These are phyloP conservation scores for Cremastinae sp. DNA, from an alignment of 2,888 invertebrate genomes.

Conservation along the genomic window DNA sequence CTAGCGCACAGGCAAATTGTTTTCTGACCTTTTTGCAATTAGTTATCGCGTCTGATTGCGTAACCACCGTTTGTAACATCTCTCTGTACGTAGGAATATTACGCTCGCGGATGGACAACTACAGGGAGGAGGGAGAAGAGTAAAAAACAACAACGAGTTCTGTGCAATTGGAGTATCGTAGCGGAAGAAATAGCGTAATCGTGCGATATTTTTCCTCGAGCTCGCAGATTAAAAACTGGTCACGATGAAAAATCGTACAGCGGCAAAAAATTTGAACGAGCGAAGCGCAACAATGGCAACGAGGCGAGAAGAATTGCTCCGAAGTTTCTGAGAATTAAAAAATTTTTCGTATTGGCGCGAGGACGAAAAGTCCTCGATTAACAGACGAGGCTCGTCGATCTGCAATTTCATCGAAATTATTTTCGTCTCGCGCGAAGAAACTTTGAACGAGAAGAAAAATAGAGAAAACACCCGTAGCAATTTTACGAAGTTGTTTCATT, in stretches of 20 bases:
- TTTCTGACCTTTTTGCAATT: constrained; percentile 58
- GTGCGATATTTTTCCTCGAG: neutral
- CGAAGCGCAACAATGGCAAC: neutral
- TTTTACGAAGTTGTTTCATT: neutral
- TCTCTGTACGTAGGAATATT: constrained; percentile 40
- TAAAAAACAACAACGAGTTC: constrained; percentile 1
- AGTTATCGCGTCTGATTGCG: constrained; percentile 55
- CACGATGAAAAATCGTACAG: neutral
- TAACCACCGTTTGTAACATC: constrained; percentile 46
- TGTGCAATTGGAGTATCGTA: constrained; percentile 17
- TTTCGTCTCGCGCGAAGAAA: too few relatives aligned
- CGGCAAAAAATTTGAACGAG: neutral
- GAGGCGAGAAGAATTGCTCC: neutral
- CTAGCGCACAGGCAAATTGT: constrained; percentile 19
- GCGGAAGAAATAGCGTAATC: constrained; percentile 11
- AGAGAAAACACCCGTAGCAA: too few relatives aligned
- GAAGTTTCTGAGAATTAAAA: too few relatives aligned
- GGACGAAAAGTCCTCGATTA: too few relatives aligned
- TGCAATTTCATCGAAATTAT: too few relatives aligned
- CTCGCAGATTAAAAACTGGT: neutral
- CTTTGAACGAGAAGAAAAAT: too few relatives aligned
- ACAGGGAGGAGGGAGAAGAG: constrained; percentile 6
- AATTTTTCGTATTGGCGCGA: too few relatives aligned
- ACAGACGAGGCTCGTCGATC: too few relatives aligned
- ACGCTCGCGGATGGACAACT: constrained; percentile 18